Conservation (phyloP, 1,140 invertebrate species). For the Diuraphis noxia region DNA sequence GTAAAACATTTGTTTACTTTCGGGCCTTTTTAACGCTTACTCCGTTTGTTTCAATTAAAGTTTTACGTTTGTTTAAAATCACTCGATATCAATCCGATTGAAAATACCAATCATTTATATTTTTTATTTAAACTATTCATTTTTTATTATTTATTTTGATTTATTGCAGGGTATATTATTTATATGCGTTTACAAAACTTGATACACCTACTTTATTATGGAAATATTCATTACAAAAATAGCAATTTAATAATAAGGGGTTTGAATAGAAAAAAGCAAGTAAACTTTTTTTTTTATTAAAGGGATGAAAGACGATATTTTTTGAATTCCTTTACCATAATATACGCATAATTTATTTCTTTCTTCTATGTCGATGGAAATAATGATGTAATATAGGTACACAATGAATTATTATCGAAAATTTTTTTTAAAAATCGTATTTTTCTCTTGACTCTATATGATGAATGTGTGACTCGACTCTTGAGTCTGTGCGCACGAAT, state of each 20-base stretch:
- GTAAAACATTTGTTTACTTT: background rate
- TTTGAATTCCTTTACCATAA: background rate
- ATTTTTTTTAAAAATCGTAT: background rate
- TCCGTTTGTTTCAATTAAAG: background rate
- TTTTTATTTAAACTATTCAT: conserved; percentile 12
- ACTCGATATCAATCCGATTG: background rate
- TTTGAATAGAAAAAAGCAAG: background rate
- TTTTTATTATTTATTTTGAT: conserved; percentile 3
- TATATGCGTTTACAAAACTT: background rate
- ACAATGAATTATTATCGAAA: background rate
- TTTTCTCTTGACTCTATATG: background rate
- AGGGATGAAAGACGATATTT: background rate
- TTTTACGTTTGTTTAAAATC: background rate
- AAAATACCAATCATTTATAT: conserved; percentile 6
- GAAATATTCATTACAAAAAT: background rate
- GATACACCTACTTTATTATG: background rate
- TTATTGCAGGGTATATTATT: background rate
- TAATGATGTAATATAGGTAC: background rate
- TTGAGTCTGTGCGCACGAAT: too few relatives aligned
- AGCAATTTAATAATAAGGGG: background rate
- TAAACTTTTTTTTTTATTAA: background rate
- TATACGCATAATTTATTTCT: background rate
- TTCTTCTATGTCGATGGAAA: background rate
- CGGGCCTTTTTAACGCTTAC: background rate
- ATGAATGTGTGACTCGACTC: background rate